Percentiles rank a stretch among this genome's conserved stretches.
These are phyloP conservation scores for Ramphastos sulfuratus DNA, from an alignment of 2,113 vertebrate genomes.

Conservation along the genomic window DNA sequence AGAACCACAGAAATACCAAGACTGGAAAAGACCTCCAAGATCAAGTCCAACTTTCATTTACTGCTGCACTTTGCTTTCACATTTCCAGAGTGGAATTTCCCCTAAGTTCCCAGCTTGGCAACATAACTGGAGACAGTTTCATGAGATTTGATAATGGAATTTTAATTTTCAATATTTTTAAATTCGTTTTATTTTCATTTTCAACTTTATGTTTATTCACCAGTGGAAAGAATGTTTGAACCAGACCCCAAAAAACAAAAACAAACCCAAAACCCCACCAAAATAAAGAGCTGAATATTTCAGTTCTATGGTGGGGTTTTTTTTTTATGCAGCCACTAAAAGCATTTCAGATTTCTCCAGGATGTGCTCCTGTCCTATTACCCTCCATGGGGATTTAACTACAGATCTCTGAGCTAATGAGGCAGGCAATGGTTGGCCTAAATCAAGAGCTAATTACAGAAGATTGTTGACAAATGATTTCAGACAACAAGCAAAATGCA, in stretches of 20 bases:
- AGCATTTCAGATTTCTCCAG: neutral
- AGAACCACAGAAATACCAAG: too few relatives aligned
- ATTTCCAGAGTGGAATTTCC: neutral
- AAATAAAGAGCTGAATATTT: neutral
- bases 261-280: neutral
- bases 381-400: neutral
- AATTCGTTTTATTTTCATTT: too few relatives aligned
- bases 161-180: too few relatives aligned
- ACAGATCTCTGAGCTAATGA: constrained; percentile 10
- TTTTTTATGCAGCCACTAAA: neutral
- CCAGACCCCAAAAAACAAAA: neutral
- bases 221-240: neutral
- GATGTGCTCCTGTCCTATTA: neutral
- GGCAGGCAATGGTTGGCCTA: constrained; percentile 28
- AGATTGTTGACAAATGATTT: constrained; percentile 40
- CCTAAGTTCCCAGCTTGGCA: neutral
- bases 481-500: constrained; percentile 1
- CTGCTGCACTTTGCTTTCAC: neutral
- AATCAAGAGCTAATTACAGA: constrained; percentile 47
- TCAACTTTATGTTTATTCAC: neutral
- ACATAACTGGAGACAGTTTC: neutral
- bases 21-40: too few relatives aligned
- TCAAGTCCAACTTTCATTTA: too few relatives aligned
- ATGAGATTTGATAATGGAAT: neutral
- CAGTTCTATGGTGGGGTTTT: neutral